A percentile compares a stretch with the other conserved stretches of the same genome.
Conservation (phyloP, 2,113 vertebrate genomes). For the Romanogobio albipinnatus region DNA sequence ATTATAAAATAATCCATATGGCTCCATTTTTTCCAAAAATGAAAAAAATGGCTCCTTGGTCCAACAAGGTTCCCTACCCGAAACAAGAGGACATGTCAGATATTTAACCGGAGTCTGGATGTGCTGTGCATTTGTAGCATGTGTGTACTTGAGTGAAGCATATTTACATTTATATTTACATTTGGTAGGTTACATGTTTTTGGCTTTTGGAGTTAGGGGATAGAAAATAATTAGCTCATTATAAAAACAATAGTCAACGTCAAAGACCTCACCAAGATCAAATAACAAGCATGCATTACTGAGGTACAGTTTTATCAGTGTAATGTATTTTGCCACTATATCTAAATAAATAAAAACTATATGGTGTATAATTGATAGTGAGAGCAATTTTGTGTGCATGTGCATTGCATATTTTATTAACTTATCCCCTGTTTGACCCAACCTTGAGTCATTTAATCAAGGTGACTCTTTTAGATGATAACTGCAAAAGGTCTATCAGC, state of each 20-base stretch:
- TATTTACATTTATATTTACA: not conserved
- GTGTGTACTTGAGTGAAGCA: too few species aligned
- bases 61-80: too few species aligned
- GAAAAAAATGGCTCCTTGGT: too few species aligned
- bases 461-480: not conserved
- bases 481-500: conserved; percentile 19
- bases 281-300: not conserved
- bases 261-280: not conserved
- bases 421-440: not conserved
- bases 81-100: too few species aligned
- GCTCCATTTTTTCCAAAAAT: too few species aligned
- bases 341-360: not conserved
- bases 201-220: not conserved
- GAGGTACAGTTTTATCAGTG: not conserved
- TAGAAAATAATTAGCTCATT: not conserved
- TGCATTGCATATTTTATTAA: not conserved
- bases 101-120: too few species aligned
- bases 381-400: not conserved
- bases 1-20: too few species aligned
- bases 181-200: not conserved
- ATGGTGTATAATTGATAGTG: not conserved
- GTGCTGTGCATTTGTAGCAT: not conserved
- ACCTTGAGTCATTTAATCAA: not conserved
- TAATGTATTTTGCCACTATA: not conserved
- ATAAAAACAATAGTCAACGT: not conserved